Evolutionary conservation across 2,888 invertebrate species (phyloP), one percentile per base, ranked within the genome.

Genomic region (Andrena minutula): DNA sequence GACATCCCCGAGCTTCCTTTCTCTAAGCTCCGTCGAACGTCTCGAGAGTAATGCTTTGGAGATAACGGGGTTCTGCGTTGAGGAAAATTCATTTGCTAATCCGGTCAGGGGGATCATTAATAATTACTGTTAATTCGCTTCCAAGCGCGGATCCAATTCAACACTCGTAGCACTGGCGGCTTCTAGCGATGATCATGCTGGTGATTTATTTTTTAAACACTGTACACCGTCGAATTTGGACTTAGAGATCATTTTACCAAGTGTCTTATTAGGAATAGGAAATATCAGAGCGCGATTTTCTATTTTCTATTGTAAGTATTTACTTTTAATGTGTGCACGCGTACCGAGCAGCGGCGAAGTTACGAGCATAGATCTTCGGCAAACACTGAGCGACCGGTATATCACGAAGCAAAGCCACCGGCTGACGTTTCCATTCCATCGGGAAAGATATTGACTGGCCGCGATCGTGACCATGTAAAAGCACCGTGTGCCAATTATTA

Each of bases 371-470:
- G 79, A 82, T 83, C 79, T 85, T 68, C 87, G 80, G 65, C 79
- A 83, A 79, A 83, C 49, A 90, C 90, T 90, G 90, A 90, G 86
- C 89, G 86, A 82, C 72, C 83, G 72, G 70, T 85, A 86, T 88
- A 87, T 86, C 78, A 83, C 83, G 79, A 76, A 81, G 85, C 84
- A 83, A 88, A 86, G 78, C 83, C 79, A 69, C 79, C 79, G 61
- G 84, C 76, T 82, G 79, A 83, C 69, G 72, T 86, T 90, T 89
- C 82, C 83, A 82, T 73, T 68, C 75, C 49, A 69, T 84, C 79
- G 47, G 88, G 66, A 86, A 82, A 90, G 83, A 64, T 88, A 89
- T 80, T 90, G 90, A 81, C 89, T 51, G 56, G 49, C 6, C 41
- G 20, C 80, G 79, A 88, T 89, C 83, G 83, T 68, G 63, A 58